Evolutionary conservation across 2,888 invertebrate genomes (phyloP).

Genomic region (Tigriopus californicus): DNA sequence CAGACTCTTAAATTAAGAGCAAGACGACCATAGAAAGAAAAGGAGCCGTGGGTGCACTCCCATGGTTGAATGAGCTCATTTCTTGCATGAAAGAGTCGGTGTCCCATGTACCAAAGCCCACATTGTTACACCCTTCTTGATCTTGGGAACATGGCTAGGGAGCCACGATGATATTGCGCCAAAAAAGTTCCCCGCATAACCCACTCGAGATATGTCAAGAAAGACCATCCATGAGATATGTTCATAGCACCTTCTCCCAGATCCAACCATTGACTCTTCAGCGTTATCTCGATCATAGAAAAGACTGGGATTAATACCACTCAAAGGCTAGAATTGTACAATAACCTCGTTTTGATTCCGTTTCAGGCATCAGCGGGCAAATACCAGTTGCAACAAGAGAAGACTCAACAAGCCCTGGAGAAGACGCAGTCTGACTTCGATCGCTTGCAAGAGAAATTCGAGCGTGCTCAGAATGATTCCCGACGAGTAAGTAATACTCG

Average conservation of each 20-base stretch:
- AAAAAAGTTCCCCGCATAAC: too few relatives aligned
- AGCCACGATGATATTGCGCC: too few relatives aligned
- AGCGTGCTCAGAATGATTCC: slow-evolving; percentile 59
- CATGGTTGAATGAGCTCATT: too few relatives aligned
- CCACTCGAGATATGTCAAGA: slow-evolving; percentile 3
- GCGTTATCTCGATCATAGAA: too few relatives aligned
- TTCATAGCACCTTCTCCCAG: not conserved
- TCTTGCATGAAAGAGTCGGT: too few relatives aligned
- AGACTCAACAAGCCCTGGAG: slow-evolving; percentile 67
- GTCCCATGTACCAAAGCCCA: too few relatives aligned
- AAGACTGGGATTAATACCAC: too few relatives aligned
- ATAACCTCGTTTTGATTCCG: not conserved
- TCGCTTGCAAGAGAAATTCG: slow-evolving; percentile 67
- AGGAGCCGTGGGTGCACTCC: too few relatives aligned
- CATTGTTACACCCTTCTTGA: too few relatives aligned
- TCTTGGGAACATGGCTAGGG: too few relatives aligned
- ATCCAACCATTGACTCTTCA: not conserved
- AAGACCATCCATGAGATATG: not conserved
- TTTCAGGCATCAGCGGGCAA: slow-evolving; percentile 57
- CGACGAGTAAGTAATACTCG: slow-evolving; percentile 44
- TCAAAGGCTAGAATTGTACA: not conserved
- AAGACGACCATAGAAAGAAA: too few relatives aligned
- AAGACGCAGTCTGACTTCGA: slow-evolving; percentile 77
- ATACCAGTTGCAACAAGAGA: slow-evolving; percentile 76
- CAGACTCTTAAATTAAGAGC: too few relatives aligned